Base-by-base conservation (phyloP, 2,797 vertebrate species). In the Picus viridis region DNA sequence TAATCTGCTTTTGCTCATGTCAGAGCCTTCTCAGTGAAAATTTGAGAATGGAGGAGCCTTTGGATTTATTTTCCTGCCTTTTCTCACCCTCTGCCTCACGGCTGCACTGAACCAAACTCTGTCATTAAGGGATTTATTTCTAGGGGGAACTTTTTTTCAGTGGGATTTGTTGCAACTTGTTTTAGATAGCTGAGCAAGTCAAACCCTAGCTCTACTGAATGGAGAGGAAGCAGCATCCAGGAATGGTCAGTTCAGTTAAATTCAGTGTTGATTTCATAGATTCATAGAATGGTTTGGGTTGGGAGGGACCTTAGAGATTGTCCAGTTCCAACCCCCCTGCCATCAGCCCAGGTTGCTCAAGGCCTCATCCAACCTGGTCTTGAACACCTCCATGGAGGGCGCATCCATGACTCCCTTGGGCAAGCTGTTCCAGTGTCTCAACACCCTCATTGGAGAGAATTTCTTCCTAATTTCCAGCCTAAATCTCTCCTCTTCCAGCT, bases 1-100 rank as follows among this genome's bases (percentile, higher is more conserved):
- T 92, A 82, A 90, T 79, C 49, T 63, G 78, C 57, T 71, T 84
- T 53, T 85, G 59, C 86, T 91, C 82, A 51, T 29, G 76, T 75
- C 89, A 74, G 69, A 75, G 62, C 20, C 53, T 83, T 83, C 30
- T 1, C 76, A 82, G 41, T 13, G 86, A 93, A 89, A 92, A 92
- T 30, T 19, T 57, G 91, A 81, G 95, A 78, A 49, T 1, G 45
- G 32, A 89, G 73, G 75, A 81, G 53, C n/a, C 68, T 70, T 81
- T 54, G 83, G 88, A 63, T 86, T 92, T 71, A 8, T 78, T 88
- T 67, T 26, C 47, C 23, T 69, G 39, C 19, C 16, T 80, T 83
- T 84, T 88, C 64, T 75, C 84, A 78, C 26, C 72, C 68, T 5
- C 16, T 67, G 17, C 29, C 32, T 15, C 51, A 23, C 0, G 3